Evolutionary conservation across 2,797 vertebrate genomes (phyloP), one percentile per base, ranked within the genome.

Genomic region (Dendrocincla tyrannina): DNA sequence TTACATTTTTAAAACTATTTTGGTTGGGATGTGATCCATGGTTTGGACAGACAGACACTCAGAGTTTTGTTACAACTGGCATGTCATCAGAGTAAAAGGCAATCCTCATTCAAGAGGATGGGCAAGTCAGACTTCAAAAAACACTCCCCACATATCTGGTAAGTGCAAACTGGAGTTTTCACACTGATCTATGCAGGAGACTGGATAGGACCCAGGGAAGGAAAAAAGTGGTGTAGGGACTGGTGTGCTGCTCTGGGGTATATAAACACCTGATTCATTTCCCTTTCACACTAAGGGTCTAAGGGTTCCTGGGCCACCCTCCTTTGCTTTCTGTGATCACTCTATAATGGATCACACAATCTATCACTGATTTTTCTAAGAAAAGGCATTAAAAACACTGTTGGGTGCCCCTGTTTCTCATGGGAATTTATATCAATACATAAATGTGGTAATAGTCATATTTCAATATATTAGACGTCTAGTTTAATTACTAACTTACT

Each of bases 51-150:
- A 41, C 16, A 81, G 30, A 7, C 4, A 41, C 37, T 66, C 22
- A 37, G 25, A 79, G 47, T 8, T 49, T 70, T 50, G 11, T 72
- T 70, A 49, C 20, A 53, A 41, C 4, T 32, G 17, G 33, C 58
- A 2, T 4, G 16, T 16, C 44, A 63, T 30, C 46, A 79, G 58
- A 63, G 23, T 17, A 50, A 44, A 84, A 87, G 5, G 13, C 41
- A 70, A n/a, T 25, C 23, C 33, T 37, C 0, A 0, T 55, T 63
- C 32, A 47, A 72, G 20, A 83, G 32, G 13, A 11, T 3, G 3
- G 18, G 32, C 16, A 60, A 63, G 46, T 35, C 46, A 70, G 35
- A 69, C 53, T 46, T 77, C 15, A 49, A 25, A 47, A 58, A 23
- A 10, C 9, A 11, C 30, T 69, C 35, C 16, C 3, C 30, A 20